phyloP scores from a whole-genome alignment of 1,140 invertebrate species.

The Drosophila novamexicana region DNA sequence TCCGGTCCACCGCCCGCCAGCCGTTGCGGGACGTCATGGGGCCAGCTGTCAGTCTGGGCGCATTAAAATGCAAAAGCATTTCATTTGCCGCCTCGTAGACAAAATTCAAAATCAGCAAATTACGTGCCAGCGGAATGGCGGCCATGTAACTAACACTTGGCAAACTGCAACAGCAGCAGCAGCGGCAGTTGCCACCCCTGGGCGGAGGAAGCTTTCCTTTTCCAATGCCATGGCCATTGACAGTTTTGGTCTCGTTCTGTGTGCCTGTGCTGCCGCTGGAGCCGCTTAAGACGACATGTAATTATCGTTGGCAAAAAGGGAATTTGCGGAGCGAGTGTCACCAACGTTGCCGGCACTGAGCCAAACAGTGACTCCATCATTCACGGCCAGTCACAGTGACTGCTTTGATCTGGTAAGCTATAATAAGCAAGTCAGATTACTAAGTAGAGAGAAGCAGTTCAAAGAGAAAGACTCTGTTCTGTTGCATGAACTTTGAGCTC shows the following conservation, averaged over 20 bases:
- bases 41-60: slow-evolving; percentile 74
- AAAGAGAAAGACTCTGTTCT: no score
- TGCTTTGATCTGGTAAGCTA: not conserved
- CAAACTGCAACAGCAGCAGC: slow-evolving; percentile 14
- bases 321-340: slow-evolving; percentile 34
- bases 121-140: slow-evolving; percentile 68
- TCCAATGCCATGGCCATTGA: slow-evolving; percentile 49
- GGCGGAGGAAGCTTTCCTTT: not conserved
- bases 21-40: slow-evolving; percentile 29
- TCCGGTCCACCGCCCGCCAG: not conserved
- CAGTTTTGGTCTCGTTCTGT: not conserved
- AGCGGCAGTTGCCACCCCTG: slow-evolving; percentile 4
- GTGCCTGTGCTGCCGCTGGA: slow-evolving; percentile 8
- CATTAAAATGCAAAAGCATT: slow-evolving; percentile 82
- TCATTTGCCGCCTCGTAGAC: slow-evolving; percentile 74
- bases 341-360: slow-evolving; percentile 8
- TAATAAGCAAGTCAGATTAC: no score
- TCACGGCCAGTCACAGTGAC: slow-evolving; percentile 15
- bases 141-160: slow-evolving; percentile 76
- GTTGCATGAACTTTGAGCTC: no score
- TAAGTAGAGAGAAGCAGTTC: no score
- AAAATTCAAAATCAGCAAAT: slow-evolving; percentile 81
- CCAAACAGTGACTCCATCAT: slow-evolving; percentile 18
- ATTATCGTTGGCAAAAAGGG: slow-evolving; percentile 67
- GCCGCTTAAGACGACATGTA: slow-evolving; percentile 75